Evolutionary conservation across 1,140 invertebrate genomes (phyloP), one percentile per base, ranked within the genome.

Genomic region (Sycobia sp.): DNA sequence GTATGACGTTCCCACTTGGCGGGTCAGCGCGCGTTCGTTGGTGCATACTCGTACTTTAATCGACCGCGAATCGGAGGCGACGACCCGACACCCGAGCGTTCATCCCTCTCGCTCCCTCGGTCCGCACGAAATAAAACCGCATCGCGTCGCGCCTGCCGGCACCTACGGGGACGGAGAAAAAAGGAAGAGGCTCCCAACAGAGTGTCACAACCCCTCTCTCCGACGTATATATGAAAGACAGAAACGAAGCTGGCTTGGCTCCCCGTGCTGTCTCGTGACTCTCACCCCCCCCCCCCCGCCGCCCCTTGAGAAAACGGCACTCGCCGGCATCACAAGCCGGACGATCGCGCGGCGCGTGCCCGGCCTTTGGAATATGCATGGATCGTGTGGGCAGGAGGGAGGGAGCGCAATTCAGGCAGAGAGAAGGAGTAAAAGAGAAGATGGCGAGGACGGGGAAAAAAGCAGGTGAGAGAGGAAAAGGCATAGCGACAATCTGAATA

Each of bases 401-500:
- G 66, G 11, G 20, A 16, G 44, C 69, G 69, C 70, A 74, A 71
- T 74, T 72, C 67, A 73, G 53, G n/a, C 18, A 9, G 3, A 22
- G 16, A n/a, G n/a, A n/a, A n/a, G n/a, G n/a, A n/a, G n/a, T n/a
- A n/a, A n/a, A n/a, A n/a, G n/a, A n/a, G n/a, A n/a, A n/a, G n/a
- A n/a, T n/a, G n/a, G n/a, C n/a, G n/a, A n/a, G n/a, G n/a, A n/a
- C n/a, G 25, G 62, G 58, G 58, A 65, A 59, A 68, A 66, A 69
- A 50, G 54, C 59, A 51, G 53, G 9, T 29, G 22, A 13, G n/a
- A n/a, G n/a, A n/a, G 2, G 22, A 11, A 25, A 8, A 8, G 36
- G 20, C 55, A 67, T 56, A 39, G 71, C 61, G 65, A 67, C 67
- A 68, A 71, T 71, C 69, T 69, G 69, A 71, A 71, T 74, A 76